Base-by-base conservation (phyloP, 2,888 invertebrate species). In the Copidosoma aretas region DNA sequence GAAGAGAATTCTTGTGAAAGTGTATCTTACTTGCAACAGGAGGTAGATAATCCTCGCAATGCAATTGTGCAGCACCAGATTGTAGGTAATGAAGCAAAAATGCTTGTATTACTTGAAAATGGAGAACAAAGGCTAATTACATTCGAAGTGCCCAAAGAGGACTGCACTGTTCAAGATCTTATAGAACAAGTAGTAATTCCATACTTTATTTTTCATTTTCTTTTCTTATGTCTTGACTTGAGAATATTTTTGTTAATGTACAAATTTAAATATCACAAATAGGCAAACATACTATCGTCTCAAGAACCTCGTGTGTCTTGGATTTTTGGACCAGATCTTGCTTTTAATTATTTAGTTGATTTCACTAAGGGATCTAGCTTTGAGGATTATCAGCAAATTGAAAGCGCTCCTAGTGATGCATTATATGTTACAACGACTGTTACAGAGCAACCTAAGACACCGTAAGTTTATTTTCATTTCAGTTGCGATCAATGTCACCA, bases 61-160 rank as follows among this genome's bases (percentile, higher is more conserved):
- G 77, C 83, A 0, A 77, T 82, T 62, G 82, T 82, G 10, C 82
- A 82, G 57, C 79, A 76, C 24, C 84, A 84, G 69, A 80, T 84
- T 51, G 68, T 73, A 25, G 82, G 82, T 12, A 80, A 90, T 77
- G 91, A 91, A 17, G 92, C 92, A 12, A 89, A 91, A 82, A 93
- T 93, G 93, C 86, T 93, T 77, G 91, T 93, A 52, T 89, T 92
- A 73, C 84, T 93, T 64, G 89, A 89, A 76, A 91, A 89, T 73
- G 92, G 92, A 17, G 93, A 93, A 84, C 93, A 93, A 82, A 88
- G 93, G 79, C 86, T 93, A 70, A 93, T 93, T 64, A 93, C 93
- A 14, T 93, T 93, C 80, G 93, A 93, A 65, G 86, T 93, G 75
- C 93, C 93, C 10, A 90, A 91, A 77, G 93, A 93, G 81, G 91